A percentile compares a stretch with the other conserved stretches of the same genome.
phyloP scores from a whole-genome alignment of 2,888 invertebrate genomes.

The Gisinianus flammeolus region DNA sequence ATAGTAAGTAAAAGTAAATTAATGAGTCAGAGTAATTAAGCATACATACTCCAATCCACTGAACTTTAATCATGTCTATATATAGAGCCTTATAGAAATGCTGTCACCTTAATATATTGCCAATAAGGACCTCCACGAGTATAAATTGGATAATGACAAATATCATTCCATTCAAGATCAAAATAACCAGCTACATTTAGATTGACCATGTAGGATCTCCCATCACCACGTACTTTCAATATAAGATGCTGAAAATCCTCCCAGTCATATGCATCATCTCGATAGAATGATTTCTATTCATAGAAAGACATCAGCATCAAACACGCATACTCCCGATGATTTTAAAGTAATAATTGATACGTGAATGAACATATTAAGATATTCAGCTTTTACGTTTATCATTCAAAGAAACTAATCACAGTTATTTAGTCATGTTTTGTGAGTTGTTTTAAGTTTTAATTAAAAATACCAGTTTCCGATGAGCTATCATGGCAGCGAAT shows the following conservation, averaged over 20 bases:
- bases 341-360: too few species aligned
- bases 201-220: slow-evolving; percentile 85
- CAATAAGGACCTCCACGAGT: slow-evolving; percentile 99
- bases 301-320: too few species aligned
- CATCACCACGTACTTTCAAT: slow-evolving; percentile 89
- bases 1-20: slow-evolving; percentile 1
- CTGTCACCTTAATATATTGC: slow-evolving; percentile 81
- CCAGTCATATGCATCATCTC: slow-evolving; percentile 77
- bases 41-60: too few species aligned
- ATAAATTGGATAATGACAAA: slow-evolving; percentile 82
- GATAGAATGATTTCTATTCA: slow-evolving; percentile 81
- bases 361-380: background rate
- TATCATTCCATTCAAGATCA: slow-evolving; percentile 89
- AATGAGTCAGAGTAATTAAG: too few species aligned
- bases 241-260: slow-evolving; percentile 75
- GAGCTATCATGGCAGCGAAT: slow-evolving; percentile 79
- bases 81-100: background rate
- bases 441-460: too few species aligned
- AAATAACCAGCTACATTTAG: slow-evolving; percentile 75
- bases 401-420: too few species aligned
- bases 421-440: too few species aligned
- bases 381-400: background rate
- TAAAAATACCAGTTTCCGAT: slow-evolving; percentile 62
- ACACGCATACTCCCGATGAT: too few species aligned
- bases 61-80: too few species aligned